These are phyloP conservation scores for Bufotes viridis DNA, from an alignment of 2,797 vertebrate species.

Conservation along the genomic window DNA sequence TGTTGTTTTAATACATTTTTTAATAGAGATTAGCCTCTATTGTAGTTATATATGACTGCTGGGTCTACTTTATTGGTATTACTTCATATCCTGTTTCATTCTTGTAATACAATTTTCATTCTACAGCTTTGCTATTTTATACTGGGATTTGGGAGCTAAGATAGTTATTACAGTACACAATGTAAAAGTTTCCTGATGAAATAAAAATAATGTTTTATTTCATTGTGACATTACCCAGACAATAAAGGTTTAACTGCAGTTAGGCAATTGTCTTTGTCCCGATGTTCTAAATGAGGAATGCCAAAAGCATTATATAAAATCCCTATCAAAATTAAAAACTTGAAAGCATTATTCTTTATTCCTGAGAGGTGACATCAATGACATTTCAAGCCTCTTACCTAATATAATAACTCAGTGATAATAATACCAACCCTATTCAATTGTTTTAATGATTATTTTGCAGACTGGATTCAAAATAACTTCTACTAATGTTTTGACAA, in stretches of 20 bases:
- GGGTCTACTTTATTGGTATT: not conserved
- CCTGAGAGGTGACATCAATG: not conserved
- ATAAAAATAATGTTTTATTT: not conserved
- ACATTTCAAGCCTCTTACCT: not conserved
- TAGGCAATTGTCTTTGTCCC: not conserved
- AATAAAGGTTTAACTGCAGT: not conserved
- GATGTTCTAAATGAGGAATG: not conserved
- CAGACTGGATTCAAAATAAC: not conserved
- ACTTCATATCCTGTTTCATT: conserved; percentile 10
- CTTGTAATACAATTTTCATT: conserved; percentile 1
- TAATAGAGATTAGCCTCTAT: conserved; percentile 1
- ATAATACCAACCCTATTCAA: not conserved
- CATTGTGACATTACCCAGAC: not conserved
- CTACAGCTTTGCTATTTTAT: not conserved
- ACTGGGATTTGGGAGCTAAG: not conserved
- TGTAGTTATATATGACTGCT: not conserved
- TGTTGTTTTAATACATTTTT: not conserved
- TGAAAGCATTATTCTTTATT: not conserved
- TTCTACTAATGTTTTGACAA: not conserved
- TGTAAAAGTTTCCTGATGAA: not conserved
- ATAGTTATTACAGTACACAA: not conserved
- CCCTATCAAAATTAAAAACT: not conserved
- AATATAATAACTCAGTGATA: not conserved
- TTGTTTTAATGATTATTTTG: not conserved
- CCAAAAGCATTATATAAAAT: not conserved